A percentile compares a stretch with the other conserved stretches of the same genome.
phyloP scores from a whole-genome alignment of 30 jellyfish, hydroid and myxozoan genomes.

The Morbakka virulenta region DNA sequence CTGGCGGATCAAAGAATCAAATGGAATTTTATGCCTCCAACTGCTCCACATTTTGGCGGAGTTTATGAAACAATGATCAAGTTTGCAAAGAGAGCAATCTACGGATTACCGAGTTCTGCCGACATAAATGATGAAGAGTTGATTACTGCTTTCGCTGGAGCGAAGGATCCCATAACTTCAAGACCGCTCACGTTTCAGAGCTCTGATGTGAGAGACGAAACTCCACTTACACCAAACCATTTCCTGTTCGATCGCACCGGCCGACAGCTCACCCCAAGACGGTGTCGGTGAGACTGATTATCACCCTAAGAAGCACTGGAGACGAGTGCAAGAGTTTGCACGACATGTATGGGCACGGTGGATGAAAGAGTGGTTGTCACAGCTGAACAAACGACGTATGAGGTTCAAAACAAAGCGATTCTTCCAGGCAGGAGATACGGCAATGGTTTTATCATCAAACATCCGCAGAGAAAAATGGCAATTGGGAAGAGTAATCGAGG shows the following conservation, averaged over 20 bases:
- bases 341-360: conserved; percentile 4
- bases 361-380: conserved; percentile 1
- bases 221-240: too few relatives aligned
- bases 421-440: not conserved
- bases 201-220: conserved; percentile 27
- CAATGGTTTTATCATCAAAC: not conserved
- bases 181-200: conserved; percentile 40
- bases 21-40: too few relatives aligned
- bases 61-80: conserved; percentile 33
- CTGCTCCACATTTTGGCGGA: too few relatives aligned
- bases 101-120: conserved; percentile 14
- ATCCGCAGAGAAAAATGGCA: not conserved
- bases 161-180: conserved; percentile 35
- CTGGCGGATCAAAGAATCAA: conserved; percentile 47
- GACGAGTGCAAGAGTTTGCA: conserved; percentile 1
- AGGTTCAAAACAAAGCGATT: not conserved
- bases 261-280: conserved; percentile 18
- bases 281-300: too few relatives aligned
- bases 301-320: too few relatives aligned
- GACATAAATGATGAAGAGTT: conserved; percentile 33
- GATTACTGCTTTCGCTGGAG: conserved; percentile 30
- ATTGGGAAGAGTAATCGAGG: too few relatives aligned
- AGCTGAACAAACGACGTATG: not conserved
- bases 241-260: conserved; percentile 45
- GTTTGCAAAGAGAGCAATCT: conserved; percentile 40